Conservation (phyloP, 2,888 invertebrate genomes). For the Halictus ligatus region DNA sequence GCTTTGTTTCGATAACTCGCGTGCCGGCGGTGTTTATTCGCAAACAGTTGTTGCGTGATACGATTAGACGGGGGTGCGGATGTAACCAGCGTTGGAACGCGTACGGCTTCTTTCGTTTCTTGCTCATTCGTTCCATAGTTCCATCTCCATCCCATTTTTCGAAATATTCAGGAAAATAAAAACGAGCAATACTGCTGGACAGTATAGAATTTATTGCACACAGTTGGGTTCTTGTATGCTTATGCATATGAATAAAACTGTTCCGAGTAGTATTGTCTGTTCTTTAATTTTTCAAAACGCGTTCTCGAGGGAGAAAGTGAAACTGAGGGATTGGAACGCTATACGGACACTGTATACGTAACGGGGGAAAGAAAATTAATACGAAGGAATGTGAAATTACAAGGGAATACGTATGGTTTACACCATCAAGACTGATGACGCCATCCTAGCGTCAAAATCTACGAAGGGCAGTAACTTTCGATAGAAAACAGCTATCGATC, state of each 20-base stretch:
- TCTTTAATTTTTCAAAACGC: too few relatives aligned
- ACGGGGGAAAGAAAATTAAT: not conserved
- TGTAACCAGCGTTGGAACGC: conserved; percentile 39
- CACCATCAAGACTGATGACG: not conserved
- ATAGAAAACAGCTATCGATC: not conserved
- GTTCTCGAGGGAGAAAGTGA: not conserved
- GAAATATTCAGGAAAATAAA: not conserved
- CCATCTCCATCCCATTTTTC: not conserved
- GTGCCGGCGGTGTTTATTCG: conserved; percentile 39
- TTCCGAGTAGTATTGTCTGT: too few relatives aligned
- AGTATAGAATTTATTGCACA: not conserved
- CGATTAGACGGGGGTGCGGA: conserved; percentile 37
- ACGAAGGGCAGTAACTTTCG: not conserved
- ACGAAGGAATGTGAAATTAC: not conserved
- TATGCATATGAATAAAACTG: too few relatives aligned
- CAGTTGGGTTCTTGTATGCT: too few relatives aligned
- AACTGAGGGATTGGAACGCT: not conserved
- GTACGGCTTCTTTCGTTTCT: conserved; percentile 44
- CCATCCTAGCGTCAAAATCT: not conserved
- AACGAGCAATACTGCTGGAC: not conserved
- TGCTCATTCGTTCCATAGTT: conserved; percentile 1
- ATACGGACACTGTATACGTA: not conserved
- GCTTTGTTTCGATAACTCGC: conserved; percentile 34
- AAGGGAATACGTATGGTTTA: not conserved
- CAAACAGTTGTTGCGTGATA: conserved; percentile 45